These are phyloP conservation scores for Stichodactyla mertensii DNA, from an alignment of 64 coral and sea anemone genomes.

Conservation along the genomic window DNA sequence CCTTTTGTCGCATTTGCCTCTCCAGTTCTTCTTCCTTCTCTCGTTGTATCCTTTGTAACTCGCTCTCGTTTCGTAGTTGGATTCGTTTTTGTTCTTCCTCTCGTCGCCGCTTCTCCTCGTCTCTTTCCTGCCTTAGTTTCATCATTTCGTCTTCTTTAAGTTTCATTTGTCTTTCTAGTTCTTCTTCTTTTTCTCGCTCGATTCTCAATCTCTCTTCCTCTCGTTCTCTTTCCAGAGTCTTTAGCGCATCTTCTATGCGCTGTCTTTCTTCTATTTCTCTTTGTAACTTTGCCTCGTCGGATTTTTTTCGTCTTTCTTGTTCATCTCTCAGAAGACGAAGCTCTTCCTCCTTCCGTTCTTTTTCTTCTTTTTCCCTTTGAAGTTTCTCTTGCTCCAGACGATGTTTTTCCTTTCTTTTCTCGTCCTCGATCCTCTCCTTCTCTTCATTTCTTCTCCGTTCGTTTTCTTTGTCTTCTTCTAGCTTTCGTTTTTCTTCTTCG, in stretches of 20 bases:
- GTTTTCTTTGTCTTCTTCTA: constrained; percentile 42
- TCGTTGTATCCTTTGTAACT: constrained; percentile 36
- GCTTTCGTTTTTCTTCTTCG: constrained; percentile 43
- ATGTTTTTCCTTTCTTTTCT: constrained; percentile 23
- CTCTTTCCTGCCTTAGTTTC: constrained; percentile 36
- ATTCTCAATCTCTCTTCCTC: constrained; percentile 46
- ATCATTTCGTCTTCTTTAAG: constrained; percentile 67
- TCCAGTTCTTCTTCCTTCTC: constrained; percentile 60
- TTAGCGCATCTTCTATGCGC: constrained; percentile 32
- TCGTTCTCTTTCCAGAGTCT: constrained; percentile 55
- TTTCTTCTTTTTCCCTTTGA: constrained; percentile 42
- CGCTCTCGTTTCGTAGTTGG: constrained; percentile 28
- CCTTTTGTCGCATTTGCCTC: constrained; percentile 52
- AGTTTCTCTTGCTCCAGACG: constrained; percentile 38
- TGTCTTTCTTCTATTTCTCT: constrained; percentile 37
- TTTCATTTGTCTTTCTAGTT: constrained; percentile 66
- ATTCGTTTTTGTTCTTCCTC: constrained; percentile 67
- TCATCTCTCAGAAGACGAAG: background rate
- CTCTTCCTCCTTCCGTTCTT: constrained; percentile 10
- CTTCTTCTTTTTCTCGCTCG: constrained; percentile 75
- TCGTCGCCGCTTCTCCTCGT: constrained; percentile 59
- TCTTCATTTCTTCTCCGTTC: constrained; percentile 51
- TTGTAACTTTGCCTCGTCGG: constrained; percentile 4
- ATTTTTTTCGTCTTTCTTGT: background rate
- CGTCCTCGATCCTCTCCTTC: constrained; percentile 49